Base-by-base conservation (phyloP, 2,888 invertebrate species). In the Hirtodrosophila confusa region DNA sequence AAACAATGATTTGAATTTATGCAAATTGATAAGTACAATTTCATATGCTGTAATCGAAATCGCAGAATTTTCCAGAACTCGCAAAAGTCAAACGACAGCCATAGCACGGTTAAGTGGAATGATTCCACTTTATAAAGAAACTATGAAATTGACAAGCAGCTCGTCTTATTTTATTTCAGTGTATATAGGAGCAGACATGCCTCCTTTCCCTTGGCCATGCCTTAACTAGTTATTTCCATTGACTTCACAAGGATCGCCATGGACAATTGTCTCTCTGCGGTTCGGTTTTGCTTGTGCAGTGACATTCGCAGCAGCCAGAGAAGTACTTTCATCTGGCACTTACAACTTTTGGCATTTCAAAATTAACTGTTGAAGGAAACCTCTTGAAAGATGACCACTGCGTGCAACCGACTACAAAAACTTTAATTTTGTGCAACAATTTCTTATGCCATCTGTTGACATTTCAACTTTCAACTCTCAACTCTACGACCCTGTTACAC, bases 261-360 rank as follows among this genome's bases (percentile, higher is more conserved):
- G 55, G 51, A 37, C 72, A 60, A 65, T 72, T 65, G 66, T 53
- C 11, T 50, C 58, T 41, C 49, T 7, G 17, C n/a, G 11, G 31
- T 41, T 31, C 6, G 36, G 9, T 12, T 10, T 36, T 24, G 36
- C 31, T 29, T 51, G 37, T 51, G 39, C 36, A 4, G 33, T n/a
- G 47, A 27, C 49, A 53, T 24, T n/a, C 24, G 35, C 36, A 57
- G 47, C 40, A 48, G 51, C 41, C 36, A 36, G 17, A 36, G 17
- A 53, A 63, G 71, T 40, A 54, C 36, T 60, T 65, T 55, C 43
- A 58, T 50, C 70, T 53, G 53, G 37, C 53, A 50, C 48, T 72
- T 47, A 40, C 51, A 66, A 66, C 44, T 67, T 66, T 73, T 57
- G 53, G 56, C 56, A 56, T 57, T 33, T 56, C 23, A 40, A 44